phyloP scores from a whole-genome alignment of 92 coral and sea anemone genomes.

The Bergia puertoricense region DNA sequence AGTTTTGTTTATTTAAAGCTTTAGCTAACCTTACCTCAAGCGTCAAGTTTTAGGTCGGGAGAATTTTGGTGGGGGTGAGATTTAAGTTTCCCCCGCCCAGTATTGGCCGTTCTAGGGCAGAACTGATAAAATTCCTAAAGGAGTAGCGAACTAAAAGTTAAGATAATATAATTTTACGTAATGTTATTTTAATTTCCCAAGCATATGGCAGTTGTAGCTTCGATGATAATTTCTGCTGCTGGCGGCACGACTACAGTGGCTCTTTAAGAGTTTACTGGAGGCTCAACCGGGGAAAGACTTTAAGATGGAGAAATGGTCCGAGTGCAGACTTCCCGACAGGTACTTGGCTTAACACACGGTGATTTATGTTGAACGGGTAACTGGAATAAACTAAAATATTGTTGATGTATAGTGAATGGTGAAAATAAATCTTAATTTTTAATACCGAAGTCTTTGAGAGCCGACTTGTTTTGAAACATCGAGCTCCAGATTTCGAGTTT shows the following conservation, averaged over 20 bases:
- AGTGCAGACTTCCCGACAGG: constrained; percentile 40
- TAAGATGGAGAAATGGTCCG: constrained; percentile 19
- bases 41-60: too few species aligned
- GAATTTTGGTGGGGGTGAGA: too few species aligned
- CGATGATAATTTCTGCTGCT: constrained; percentile 20
- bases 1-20: too few species aligned
- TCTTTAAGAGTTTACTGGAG: neutral
- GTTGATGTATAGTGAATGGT: neutral
- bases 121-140: neutral
- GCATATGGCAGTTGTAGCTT: constrained; percentile 8
- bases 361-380: neutral
- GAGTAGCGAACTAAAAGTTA: neutral
- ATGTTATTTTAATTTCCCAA: neutral
- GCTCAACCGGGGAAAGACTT: neutral
- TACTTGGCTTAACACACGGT: neutral
- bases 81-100: too few species aligned
- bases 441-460: neutral
- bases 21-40: too few species aligned
- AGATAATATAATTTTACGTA: neutral
- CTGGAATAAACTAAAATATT: neutral
- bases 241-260: constrained; percentile 2
- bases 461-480: neutral
- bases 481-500: neutral
- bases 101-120: too few species aligned
- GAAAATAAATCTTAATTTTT: too few species aligned